Conservation (phyloP, 2,888 invertebrate species). For the Erebia epiphron region DNA sequence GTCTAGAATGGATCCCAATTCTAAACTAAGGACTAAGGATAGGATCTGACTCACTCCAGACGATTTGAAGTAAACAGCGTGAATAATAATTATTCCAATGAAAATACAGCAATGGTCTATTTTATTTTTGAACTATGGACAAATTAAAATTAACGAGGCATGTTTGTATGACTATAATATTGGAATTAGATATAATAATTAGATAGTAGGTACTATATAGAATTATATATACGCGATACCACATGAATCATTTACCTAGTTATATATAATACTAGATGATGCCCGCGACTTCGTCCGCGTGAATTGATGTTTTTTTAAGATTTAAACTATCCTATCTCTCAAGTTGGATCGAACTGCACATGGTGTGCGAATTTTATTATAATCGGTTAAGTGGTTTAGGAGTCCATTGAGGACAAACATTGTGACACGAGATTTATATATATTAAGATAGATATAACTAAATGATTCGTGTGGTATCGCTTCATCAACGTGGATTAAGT, state of each 20-base stretch:
- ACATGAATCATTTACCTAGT: no score
- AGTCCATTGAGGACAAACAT: no score
- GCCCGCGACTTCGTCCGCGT: not conserved
- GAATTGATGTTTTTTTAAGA: no score
- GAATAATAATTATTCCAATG: conserved; percentile 11
- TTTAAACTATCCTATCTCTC: no score
- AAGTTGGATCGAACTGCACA: no score
- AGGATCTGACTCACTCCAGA: not conserved
- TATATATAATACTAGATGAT: not conserved
- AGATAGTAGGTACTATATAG: no score
- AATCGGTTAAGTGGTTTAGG: no score
- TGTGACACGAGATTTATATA: no score
- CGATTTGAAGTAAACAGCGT: not conserved
- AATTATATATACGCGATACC: no score
- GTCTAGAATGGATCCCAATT: not conserved
- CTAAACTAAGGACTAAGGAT: not conserved
- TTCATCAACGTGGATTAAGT: not conserved
- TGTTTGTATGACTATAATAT: not conserved
- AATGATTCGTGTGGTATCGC: no score
- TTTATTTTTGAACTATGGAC: not conserved
- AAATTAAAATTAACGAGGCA: not conserved
- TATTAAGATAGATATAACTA: no score
- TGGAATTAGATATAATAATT: not conserved
- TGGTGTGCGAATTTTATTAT: no score
- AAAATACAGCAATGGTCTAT: not conserved